A percentile compares a stretch with the other conserved stretches of the same genome.
Conservation (phyloP, 1,140 invertebrate species). For the Plutomurus gul region DNA sequence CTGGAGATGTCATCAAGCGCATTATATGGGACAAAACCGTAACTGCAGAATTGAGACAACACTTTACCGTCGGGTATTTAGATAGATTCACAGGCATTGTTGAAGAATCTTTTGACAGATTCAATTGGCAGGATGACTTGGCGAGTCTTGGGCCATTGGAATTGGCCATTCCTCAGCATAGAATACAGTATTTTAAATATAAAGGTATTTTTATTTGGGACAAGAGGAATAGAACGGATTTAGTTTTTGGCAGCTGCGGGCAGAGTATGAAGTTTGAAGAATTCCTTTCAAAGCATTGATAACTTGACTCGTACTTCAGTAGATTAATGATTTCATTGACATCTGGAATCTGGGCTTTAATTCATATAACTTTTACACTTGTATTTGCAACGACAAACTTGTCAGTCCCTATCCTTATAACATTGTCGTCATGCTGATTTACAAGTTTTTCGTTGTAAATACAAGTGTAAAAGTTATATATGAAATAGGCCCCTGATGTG, state of each 20-base stretch:
- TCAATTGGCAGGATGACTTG: conserved; percentile 29
- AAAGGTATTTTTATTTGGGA: background rate
- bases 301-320: no score
- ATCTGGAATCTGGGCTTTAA: no score
- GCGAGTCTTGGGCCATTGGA: background rate
- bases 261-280: background rate
- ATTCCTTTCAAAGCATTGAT: background rate
- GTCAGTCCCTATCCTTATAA: no score
- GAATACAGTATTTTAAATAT: conserved; percentile 23
- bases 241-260: background rate
- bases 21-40: background rate
- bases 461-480: no score
- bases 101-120: background rate
- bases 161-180: conserved; percentile 10
- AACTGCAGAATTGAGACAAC: background rate
- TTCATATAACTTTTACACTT: no score
- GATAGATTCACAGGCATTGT: background rate
- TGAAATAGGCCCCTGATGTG: no score
- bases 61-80: background rate
- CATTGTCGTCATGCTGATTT: no score
- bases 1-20: background rate
- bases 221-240: background rate
- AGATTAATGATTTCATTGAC: no score
- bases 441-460: no score
- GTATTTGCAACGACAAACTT: no score